These are phyloP conservation scores for Isotomurus palustris DNA, from an alignment of 2,888 invertebrate genomes.

Conservation along the genomic window DNA sequence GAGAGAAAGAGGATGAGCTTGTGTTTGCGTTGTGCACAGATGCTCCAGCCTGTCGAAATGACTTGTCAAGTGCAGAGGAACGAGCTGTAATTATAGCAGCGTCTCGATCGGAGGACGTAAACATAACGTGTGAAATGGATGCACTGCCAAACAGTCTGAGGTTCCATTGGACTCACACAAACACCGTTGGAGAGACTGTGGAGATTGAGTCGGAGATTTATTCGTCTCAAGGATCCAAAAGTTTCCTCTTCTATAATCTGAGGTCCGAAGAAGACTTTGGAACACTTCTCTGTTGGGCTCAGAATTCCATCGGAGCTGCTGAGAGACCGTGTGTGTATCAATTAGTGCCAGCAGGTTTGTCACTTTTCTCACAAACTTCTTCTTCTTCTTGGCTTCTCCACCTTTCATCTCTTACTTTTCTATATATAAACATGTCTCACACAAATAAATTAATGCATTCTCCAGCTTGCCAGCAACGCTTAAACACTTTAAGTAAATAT, in stretches of 20 bases:
- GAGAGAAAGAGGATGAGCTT: slow-evolving; percentile 3
- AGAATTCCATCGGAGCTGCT: slow-evolving; percentile 46
- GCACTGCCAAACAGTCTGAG: slow-evolving; percentile 45
- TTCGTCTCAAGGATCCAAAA: slow-evolving; percentile 43
- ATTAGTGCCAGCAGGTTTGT: slow-evolving; percentile 47
- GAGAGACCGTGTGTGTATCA: slow-evolving; percentile 47
- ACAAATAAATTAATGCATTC: no score
- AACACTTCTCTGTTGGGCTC: slow-evolving; percentile 46
- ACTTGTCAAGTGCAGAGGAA: slow-evolving; percentile 45
- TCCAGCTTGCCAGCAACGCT: no score
- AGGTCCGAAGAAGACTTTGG: slow-evolving; percentile 47
- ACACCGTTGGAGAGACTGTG: slow-evolving; percentile 44
- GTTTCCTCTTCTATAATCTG: slow-evolving; percentile 46
- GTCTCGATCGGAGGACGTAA: slow-evolving; percentile 43
- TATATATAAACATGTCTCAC: not conserved
- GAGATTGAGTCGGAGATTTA: slow-evolving; percentile 44
- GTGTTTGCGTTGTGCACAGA: slow-evolving; percentile 31
- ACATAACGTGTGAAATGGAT: slow-evolving; percentile 46
- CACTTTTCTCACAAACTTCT: slow-evolving; percentile 12
- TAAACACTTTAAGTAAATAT: no score
- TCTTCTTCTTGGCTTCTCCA: slow-evolving; percentile 18
- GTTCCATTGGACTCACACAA: slow-evolving; percentile 46
- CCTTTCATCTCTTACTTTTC: no score
- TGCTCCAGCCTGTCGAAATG: slow-evolving; percentile 46
- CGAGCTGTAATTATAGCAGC: slow-evolving; percentile 45